phyloP scores from a whole-genome alignment of 2,797 vertebrate species.

The Sebastes oblongus region DNA sequence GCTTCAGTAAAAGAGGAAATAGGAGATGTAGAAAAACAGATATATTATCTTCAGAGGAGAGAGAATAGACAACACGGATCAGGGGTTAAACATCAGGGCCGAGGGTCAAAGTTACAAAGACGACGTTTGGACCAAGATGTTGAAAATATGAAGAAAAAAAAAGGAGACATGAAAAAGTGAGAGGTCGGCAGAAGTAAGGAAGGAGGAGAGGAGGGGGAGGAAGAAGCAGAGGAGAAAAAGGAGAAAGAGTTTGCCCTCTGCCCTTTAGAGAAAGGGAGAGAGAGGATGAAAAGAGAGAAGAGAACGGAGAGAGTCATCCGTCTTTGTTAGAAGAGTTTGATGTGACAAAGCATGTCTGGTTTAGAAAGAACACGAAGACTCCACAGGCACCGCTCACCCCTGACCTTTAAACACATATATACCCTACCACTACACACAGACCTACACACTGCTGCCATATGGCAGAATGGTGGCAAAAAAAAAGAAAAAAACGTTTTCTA shows the following conservation, averaged over 20 bases:
- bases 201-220: not conserved
- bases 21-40: not conserved
- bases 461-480: not conserved
- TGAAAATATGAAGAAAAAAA: not conserved
- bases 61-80: not conserved
- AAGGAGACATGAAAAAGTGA: not conserved
- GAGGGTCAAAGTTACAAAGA: not conserved
- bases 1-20: not conserved
- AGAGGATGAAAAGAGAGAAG: not conserved
- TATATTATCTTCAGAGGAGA: not conserved
- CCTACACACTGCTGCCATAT: not conserved
- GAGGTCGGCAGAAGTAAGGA: not conserved
- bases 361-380: slow-evolving; percentile 19
- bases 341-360: slow-evolving; percentile 47
- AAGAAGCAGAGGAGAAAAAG: not conserved
- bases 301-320: slow-evolving; percentile 4
- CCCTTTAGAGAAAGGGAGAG: slow-evolving; percentile 1
- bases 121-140: not conserved
- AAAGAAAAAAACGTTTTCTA: not conserved
- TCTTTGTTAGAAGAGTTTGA: slow-evolving; percentile 49
- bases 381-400: not conserved
- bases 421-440: not conserved
- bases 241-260: slow-evolving; percentile 31
- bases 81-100: not conserved
- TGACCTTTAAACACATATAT: not conserved